A percentile compares a stretch with the other conserved stretches of the same genome.
Conservation (phyloP, 2,888 invertebrate species). For the Argyresthia goedartella region DNA sequence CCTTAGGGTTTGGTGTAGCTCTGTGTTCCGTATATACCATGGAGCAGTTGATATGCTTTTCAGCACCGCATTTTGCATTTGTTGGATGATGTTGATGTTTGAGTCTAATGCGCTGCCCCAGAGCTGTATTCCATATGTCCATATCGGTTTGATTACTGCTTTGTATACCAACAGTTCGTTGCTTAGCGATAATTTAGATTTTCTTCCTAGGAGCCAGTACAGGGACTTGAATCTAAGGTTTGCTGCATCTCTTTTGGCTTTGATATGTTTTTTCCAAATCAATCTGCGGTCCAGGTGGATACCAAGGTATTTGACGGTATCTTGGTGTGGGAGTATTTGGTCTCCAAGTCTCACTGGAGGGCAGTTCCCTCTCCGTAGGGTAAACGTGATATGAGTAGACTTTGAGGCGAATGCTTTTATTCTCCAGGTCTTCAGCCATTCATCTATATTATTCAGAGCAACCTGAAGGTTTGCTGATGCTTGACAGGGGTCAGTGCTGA, state of each 20-base stretch:
- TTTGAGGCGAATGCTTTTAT: conserved; percentile 9
- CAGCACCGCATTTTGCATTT: background rate
- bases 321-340: no score
- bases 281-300: no score
- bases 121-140: background rate
- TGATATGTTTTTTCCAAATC: no score
- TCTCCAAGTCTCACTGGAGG: no score
- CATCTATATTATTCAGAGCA: conserved; percentile 1
- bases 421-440: conserved; percentile 12
- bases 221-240: no score
- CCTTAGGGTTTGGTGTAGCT: background rate
- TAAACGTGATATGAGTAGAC: no score
- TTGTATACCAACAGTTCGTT: no score
- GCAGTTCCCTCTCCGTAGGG: no score
- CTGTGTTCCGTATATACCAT: background rate
- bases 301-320: no score
- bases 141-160: background rate
- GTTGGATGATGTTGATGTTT: background rate
- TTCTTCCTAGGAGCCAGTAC: no score
- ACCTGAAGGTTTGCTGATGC: conserved; percentile 8
- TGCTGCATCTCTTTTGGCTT: no score
- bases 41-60: background rate
- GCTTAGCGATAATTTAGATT: no score
- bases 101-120: background rate
- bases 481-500: conserved; percentile 1